A percentile compares a stretch with the other conserved stretches of the same genome.
These are phyloP conservation scores for Anas platyrhynchos DNA, from an alignment of 2,113 vertebrate species.

Conservation along the genomic window DNA sequence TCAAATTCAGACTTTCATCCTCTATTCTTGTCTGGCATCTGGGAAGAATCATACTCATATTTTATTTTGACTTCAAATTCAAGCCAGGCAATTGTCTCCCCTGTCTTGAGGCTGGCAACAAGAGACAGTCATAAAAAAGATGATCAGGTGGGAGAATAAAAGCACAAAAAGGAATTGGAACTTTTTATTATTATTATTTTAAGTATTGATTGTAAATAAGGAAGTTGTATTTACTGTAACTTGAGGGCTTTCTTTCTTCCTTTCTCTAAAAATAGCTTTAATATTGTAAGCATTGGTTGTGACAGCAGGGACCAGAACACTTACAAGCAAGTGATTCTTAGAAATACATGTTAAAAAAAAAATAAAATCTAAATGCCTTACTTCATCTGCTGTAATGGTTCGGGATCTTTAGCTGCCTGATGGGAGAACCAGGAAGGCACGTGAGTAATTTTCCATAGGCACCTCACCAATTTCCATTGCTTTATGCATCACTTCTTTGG, in stretches of 20 bases:
- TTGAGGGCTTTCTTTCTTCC: not conserved
- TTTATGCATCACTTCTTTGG: slow-evolving; percentile 3
- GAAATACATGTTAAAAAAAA: not conserved
- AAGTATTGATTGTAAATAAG: not conserved
- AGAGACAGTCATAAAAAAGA: not conserved
- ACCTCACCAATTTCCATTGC: not conserved
- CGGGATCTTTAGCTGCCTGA: not conserved
- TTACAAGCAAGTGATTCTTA: not conserved
- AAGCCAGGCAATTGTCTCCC: not conserved
- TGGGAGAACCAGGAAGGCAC: not conserved
- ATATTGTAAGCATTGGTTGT: not conserved
- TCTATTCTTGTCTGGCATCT: not conserved
- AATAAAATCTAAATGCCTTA: not conserved
- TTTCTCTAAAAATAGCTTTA: slow-evolving; percentile 10
- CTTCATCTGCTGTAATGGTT: not conserved
- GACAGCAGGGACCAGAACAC: not conserved
- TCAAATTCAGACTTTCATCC: slow-evolving; percentile 7
- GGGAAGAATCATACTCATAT: not conserved
- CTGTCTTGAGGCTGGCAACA: not conserved
- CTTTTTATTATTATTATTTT: not conserved
- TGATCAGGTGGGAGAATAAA: not conserved
- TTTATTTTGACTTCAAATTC: slow-evolving; percentile 6
- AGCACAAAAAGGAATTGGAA: not conserved
- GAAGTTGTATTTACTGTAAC: not conserved
- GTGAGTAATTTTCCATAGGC: not conserved